phyloP scores from a whole-genome alignment of 2,113 vertebrate genomes.

The Poeciliopsis occidentalis region DNA sequence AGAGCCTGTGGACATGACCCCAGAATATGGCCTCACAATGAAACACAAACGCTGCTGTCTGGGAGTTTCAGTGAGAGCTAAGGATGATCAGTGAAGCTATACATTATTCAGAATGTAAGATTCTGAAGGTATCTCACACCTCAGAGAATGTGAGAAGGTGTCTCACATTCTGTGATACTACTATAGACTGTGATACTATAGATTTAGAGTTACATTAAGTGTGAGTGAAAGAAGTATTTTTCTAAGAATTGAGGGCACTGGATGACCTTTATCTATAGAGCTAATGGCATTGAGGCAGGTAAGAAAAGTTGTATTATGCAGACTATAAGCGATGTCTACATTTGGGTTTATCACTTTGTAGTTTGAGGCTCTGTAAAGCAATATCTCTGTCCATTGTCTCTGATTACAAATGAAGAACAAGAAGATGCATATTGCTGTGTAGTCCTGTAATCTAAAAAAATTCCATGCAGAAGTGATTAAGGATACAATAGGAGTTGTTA shows the following conservation, averaged over 20 bases:
- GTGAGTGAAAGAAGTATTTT: constrained; percentile 28
- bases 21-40: constrained; percentile 89
- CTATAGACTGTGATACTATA: constrained; percentile 16
- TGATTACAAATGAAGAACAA: constrained; percentile 42
- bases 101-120: background rate
- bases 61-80: constrained; percentile 65
- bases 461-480: constrained; percentile 25
- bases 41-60: constrained; percentile 86
- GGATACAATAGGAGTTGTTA: constrained; percentile 2
- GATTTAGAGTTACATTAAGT: constrained; percentile 14
- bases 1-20: constrained; percentile 83
- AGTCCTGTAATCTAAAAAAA: constrained; percentile 15
- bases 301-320: constrained; percentile 10
- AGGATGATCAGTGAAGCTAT: constrained; percentile 45
- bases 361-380: constrained; percentile 30
- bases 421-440: constrained; percentile 14
- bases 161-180: too few relatives aligned
- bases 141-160: too few relatives aligned
- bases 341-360: constrained; percentile 23
- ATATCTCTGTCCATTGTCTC: background rate
- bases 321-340: constrained; percentile 23
- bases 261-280: constrained; percentile 19
- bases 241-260: constrained; percentile 36
- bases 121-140: background rate
- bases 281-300: constrained; percentile 20